These are phyloP conservation scores for Dipodomys spectabilis DNA, from an alignment of 2,113 vertebrate genomes.

Conservation along the genomic window DNA sequence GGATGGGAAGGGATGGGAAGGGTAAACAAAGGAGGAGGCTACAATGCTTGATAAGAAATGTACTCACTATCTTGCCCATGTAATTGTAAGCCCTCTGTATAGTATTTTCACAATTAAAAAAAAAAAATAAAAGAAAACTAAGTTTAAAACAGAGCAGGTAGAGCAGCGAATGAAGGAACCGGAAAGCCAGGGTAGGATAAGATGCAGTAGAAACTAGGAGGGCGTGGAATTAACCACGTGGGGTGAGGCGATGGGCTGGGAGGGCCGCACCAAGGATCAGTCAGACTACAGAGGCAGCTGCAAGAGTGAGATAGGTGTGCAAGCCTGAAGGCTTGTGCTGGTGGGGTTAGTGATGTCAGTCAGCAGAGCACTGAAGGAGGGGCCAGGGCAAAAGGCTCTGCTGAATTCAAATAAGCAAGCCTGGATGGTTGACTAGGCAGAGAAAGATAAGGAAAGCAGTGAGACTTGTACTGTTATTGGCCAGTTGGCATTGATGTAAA, in stretches of 20 bases:
- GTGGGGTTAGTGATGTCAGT: not conserved
- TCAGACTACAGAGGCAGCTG: not conserved
- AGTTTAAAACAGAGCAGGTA: not conserved
- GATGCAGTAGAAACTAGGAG: not conserved
- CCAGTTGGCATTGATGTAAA: not conserved
- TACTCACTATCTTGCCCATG: too few relatives aligned
- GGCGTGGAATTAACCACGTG: not conserved
- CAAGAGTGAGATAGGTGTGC: rapidly evolving
- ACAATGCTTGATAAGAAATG: too few relatives aligned
- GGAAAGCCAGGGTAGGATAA: not conserved
- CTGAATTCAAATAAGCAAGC: not conserved
- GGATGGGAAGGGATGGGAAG: too few relatives aligned
- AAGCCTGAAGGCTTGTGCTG: not conserved
- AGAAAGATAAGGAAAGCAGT: not conserved
- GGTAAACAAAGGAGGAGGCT: too few relatives aligned
- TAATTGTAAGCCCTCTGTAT: too few relatives aligned
- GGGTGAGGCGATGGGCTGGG: not conserved
- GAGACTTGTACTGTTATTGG: not conserved
- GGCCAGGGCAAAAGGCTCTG: not conserved
- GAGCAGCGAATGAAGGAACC: not conserved
- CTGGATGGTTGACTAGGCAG: not conserved
- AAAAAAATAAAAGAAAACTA: not conserved
- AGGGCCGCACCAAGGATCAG: not conserved
- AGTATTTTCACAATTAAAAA: too few relatives aligned
- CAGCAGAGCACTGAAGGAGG: too few relatives aligned